Evolutionary conservation across 2,113 vertebrate genomes (phyloP), one percentile per base, ranked within the genome.

Genomic region (Loxodonta africana): DNA sequence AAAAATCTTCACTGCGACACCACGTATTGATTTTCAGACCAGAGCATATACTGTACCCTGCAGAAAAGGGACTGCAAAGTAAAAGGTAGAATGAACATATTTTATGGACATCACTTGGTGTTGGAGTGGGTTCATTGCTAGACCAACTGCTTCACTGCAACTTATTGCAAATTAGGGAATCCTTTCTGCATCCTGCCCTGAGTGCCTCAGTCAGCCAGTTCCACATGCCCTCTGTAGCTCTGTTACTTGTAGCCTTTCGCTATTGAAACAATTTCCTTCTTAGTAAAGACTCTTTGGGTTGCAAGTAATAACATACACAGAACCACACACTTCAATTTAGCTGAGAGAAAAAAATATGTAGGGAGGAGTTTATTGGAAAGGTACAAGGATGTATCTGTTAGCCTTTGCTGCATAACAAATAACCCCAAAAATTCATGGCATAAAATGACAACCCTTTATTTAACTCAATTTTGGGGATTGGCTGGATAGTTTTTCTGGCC

Each of bases 321-420:
- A 94, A 88, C 20, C 1, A 53, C 6, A 92, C 8, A 83, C 44
- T 94, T 63, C 71, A 88, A 91, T 62, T 73, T 63, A 87, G 14
- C 44, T 85, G 81, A 53, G 15, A 48, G 41, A 10, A 9, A 65
- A 80, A 92, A 62, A 37, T 67, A 83, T 6, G 10, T 88, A 76
- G 65, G 28, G 8, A 41, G 23, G 3, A 82, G 37, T 83, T 63
- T 94, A 65, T 26, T 69, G 37, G 76, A 88, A 91, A n/a, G 21
- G 1, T 76, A 71, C 1, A 71, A 12, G 44, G 48, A 41, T 71
- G 10, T 80, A 69, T 65, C 82, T 44, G 71, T 78, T 80, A 84
- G 26, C 33, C 71, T 91, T 93, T 81, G 83, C 48, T 71, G 14
- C 63, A 46, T 71, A 89, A 88, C 41, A 76, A 94, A 88, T 95